A percentile compares a stretch with the other conserved stretches of the same genome.
phyloP scores from a whole-genome alignment of 2,113 vertebrate genomes.

The Tachuris rubrigastra region DNA sequence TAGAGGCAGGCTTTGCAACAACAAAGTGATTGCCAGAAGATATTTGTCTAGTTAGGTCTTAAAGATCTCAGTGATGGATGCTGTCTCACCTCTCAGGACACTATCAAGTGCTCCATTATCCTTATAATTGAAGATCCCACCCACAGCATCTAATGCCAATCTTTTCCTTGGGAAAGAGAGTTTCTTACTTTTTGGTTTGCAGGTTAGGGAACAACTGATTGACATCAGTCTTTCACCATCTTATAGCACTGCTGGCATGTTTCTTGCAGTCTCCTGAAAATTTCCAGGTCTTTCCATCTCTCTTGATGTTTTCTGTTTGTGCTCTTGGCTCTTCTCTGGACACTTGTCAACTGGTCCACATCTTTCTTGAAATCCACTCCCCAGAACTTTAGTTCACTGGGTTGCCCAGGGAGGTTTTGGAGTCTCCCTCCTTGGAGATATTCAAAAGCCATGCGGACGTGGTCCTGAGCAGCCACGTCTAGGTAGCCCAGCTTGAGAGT shows the following conservation, averaged over 20 bases:
- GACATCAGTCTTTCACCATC: background rate
- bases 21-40: background rate
- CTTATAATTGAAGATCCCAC: background rate
- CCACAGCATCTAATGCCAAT: background rate
- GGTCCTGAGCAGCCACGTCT: background rate
- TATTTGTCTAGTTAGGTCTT: background rate
- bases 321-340: background rate
- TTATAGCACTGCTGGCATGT: background rate
- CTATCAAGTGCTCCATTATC: background rate
- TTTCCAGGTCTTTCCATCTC: background rate
- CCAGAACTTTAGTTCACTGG: background rate
- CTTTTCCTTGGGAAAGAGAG: background rate
- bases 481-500: accelerated
- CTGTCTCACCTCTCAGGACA: background rate
- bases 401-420: background rate
- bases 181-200: background rate
- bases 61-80: background rate
- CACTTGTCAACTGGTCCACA: background rate
- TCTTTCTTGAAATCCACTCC: background rate
- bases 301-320: background rate
- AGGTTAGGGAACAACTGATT: background rate
- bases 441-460: background rate
- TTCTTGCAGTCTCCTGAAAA: background rate
- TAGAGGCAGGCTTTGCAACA: background rate
- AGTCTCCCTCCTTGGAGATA: background rate